Evolutionary conservation across 2,888 invertebrate species (phyloP).

Genomic region (Apamea sordens): DNA sequence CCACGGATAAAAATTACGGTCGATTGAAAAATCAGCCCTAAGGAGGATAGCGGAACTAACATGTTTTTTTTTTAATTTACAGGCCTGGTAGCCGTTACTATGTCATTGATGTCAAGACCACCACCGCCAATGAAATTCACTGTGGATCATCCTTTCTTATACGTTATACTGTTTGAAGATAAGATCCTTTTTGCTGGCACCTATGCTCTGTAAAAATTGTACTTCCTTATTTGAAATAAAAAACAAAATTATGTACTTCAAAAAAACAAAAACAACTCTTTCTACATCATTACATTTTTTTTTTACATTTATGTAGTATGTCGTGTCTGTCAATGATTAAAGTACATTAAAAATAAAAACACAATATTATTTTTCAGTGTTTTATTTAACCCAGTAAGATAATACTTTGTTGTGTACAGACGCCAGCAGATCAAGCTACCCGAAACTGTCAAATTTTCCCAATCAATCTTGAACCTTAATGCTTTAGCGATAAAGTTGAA

Average conservation of each 20-base stretch:
- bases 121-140: conserved; percentile 57
- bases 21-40: too few species aligned
- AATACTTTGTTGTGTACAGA: not conserved
- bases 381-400: conserved; percentile 29
- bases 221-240: not conserved
- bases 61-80: conserved; percentile 26
- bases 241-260: not conserved
- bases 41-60: conserved; percentile 7
- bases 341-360: conserved; percentile 8
- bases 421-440: too few species aligned
- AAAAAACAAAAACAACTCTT: not conserved
- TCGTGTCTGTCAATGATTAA: conserved; percentile 8
- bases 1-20: too few species aligned
- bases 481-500: too few species aligned
- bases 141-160: conserved; percentile 65
- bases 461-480: too few species aligned
- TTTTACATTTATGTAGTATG: not conserved
- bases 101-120: conserved; percentile 40
- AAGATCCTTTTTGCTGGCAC: conserved; percentile 65
- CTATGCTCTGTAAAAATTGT: conserved; percentile 31
- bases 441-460: too few species aligned
- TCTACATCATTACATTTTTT: not conserved
- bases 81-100: conserved; percentile 17
- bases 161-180: conserved; percentile 62
- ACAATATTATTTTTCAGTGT: not conserved